Percentiles rank a stretch among this genome's conserved stretches.
phyloP scores from a whole-genome alignment of 2,113 vertebrate genomes.

The Otis tarda region DNA sequence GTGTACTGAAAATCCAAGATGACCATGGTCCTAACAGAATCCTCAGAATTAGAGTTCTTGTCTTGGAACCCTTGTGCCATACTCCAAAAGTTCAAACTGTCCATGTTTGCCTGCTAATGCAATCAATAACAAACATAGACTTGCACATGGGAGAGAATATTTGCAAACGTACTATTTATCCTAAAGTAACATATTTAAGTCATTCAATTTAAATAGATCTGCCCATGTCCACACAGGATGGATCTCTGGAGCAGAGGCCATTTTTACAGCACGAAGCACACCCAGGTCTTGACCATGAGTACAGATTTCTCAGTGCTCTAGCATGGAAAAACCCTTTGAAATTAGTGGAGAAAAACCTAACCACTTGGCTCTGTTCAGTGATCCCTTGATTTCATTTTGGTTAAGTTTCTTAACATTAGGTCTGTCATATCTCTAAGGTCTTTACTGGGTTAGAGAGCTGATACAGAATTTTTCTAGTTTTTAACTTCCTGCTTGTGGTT shows the following conservation, averaged over 20 bases:
- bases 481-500: background rate
- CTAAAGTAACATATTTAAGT: background rate
- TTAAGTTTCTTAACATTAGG: background rate
- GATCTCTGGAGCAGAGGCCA: background rate
- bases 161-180: background rate
- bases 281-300: background rate
- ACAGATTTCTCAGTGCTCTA: background rate
- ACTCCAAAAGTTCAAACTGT: background rate
- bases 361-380: background rate
- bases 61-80: background rate
- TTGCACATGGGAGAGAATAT: background rate
- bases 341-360: background rate
- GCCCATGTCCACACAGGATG: background rate
- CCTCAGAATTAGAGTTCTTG: background rate
- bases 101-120: background rate
- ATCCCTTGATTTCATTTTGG: background rate
- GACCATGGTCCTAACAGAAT: background rate
- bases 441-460: background rate
- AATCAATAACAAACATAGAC: background rate
- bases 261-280: background rate
- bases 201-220: background rate
- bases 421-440: rapidly evolving
- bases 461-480: background rate
- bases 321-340: background rate
- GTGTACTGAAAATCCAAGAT: background rate